Evolutionary conservation across 2,113 vertebrate genomes (phyloP), one percentile per base, ranked within the genome.

Genomic region (Syngnathus scovelli): DNA sequence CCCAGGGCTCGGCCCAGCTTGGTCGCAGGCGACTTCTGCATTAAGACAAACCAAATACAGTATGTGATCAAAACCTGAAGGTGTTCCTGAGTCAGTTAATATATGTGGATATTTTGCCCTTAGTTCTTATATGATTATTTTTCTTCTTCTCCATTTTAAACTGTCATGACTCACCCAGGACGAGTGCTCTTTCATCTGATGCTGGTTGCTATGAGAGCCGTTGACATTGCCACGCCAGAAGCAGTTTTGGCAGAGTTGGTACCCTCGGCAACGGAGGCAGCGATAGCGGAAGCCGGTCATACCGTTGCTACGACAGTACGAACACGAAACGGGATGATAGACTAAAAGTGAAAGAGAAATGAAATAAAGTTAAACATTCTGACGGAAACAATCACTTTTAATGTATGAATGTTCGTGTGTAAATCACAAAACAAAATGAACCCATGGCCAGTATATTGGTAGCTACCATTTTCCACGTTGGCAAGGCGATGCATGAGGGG

Each of bases 101-200:
- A 19, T 27, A 55, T n/a, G 3, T 33, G 27, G 27, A 33, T 33
- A 33, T 33, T 33, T 33, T 33, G 27, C 27, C 27, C 27, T 3
- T 33, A 33, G 3, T 33, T 2, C 27, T 33, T 33, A 33, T 33
- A 33, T 33, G 27, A 33, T 33, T 33, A 33, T 33, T 33, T 33
- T 3, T 33, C 27, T 33, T 33, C 41, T 43, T 43, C 13, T 9
- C 41, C 12, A 3, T 9, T 12, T 43, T 43, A 9, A 43, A 43
- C 41, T 4, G 0, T 12, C 41, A 12, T 11, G 61, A 82, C 90
- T 93, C 88, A 98, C 96, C 95, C 95, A 98, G 9, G 95, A 95
- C 0, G 95, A 96, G 71, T 98, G 94, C 89, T 98, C 96, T 92
- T 98, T 98, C 96, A 98, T 98, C 91, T 95, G 95, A 78, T 98